Evolutionary conservation across 2,888 invertebrate genomes (phyloP).

Genomic region (Tachina fera): DNA sequence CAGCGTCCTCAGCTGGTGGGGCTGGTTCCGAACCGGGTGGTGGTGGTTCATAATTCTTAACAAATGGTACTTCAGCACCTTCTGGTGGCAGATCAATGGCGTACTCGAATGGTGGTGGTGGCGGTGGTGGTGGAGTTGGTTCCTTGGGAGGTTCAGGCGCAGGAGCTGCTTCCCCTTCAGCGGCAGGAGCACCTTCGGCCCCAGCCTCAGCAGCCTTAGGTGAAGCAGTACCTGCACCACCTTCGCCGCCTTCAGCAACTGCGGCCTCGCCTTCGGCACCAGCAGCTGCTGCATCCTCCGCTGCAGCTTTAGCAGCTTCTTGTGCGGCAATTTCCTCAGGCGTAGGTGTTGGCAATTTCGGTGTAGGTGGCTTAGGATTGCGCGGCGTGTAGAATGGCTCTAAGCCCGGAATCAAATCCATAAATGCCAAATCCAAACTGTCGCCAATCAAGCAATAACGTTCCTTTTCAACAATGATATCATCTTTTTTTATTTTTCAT

Average conservation of each 20-base stretch:
- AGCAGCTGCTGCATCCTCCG: constrained; percentile 77
- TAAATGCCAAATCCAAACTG: constrained; percentile 96
- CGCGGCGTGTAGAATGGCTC: constrained; percentile 83
- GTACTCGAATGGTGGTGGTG: constrained; percentile 83
- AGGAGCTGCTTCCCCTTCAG: constrained; percentile 74
- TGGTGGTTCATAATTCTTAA: constrained; percentile 82
- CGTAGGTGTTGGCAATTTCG: constrained; percentile 81
- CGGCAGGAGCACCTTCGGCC: constrained; percentile 76
- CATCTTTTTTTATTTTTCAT: constrained; percentile 94
- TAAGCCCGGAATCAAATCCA: constrained; percentile 89
- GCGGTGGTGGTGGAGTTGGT: constrained; percentile 82
- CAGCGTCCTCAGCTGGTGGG: constrained; percentile 78
- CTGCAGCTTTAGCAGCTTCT: constrained; percentile 80
- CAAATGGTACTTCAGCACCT: constrained; percentile 83
- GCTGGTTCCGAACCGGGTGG: constrained; percentile 81
- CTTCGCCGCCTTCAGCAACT: constrained; percentile 76
- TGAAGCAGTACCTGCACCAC: constrained; percentile 73
- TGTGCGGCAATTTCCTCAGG: constrained; percentile 81
- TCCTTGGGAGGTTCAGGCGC: constrained; percentile 80
- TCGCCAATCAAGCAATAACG: constrained; percentile 96
- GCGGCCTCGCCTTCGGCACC: constrained; percentile 76
- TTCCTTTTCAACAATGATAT: constrained; percentile 94
- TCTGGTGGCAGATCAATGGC: constrained; percentile 83
- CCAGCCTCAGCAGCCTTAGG: constrained; percentile 76
- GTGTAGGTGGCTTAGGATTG: constrained; percentile 83